These are phyloP conservation scores for Naja naja DNA, from an alignment of 2,113 vertebrate species.

Conservation along the genomic window DNA sequence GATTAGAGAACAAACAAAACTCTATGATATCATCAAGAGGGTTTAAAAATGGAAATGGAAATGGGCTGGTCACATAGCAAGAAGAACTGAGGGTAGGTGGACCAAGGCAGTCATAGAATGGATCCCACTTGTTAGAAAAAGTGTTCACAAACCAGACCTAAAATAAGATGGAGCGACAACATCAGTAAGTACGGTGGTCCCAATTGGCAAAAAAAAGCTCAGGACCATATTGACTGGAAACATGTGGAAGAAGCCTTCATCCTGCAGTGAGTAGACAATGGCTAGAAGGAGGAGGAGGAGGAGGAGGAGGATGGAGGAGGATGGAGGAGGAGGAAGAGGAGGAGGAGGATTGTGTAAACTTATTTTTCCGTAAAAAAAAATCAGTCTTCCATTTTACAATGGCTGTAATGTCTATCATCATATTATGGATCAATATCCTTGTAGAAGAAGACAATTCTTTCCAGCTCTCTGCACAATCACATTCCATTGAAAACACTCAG, in stretches of 20 bases:
- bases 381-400: constrained; percentile 42
- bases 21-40: not conserved
- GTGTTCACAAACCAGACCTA: not conserved
- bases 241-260: not conserved
- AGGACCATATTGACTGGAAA: not conserved
- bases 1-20: not conserved
- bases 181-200: not conserved
- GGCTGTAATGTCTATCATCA: constrained; percentile 41
- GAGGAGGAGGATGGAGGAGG: not conserved
- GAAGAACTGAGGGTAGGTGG: not conserved
- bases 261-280: not conserved
- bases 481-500: not conserved
- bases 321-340: too few relatives aligned
- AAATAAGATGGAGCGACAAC: not conserved
- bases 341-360: not conserved
- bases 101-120: not conserved
- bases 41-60: not conserved
- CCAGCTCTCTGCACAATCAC: constrained; percentile 23
- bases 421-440: constrained; percentile 26
- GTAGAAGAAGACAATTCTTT: constrained; percentile 23
- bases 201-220: not conserved
- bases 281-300: not conserved
- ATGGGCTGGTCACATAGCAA: not conserved
- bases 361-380: not conserved
- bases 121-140: not conserved